Conservation (phyloP, 2,888 invertebrate genomes). For the Tipula unca region DNA sequence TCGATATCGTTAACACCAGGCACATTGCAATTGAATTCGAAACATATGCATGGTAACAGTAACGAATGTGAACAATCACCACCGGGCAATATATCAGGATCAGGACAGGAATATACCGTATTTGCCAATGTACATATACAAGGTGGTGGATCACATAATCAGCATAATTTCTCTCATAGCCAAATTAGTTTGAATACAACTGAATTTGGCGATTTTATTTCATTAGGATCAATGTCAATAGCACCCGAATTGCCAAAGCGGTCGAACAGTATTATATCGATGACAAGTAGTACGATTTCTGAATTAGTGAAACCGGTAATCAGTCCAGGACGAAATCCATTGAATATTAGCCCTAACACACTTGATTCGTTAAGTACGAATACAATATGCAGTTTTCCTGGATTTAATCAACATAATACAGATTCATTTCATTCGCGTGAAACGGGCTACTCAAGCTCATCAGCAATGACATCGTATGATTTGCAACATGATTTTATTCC, state of each 20-base stretch:
- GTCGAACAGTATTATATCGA: slow-evolving; percentile 29
- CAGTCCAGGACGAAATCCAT: slow-evolving; percentile 21
- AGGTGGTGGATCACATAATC: slow-evolving; percentile 30
- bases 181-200: slow-evolving; percentile 24
- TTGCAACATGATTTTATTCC: neutral
- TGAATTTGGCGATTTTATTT: slow-evolving; percentile 22
- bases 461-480: neutral
- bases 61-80: slow-evolving; percentile 30
- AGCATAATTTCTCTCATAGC: slow-evolving; percentile 24
- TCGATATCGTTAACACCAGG: slow-evolving; percentile 28
- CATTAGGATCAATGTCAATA: slow-evolving; percentile 22
- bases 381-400: neutral
- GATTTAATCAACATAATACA: neutral
- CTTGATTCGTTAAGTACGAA: slow-evolving; percentile 22
- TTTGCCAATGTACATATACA: slow-evolving; percentile 40
- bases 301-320: slow-evolving; percentile 21
- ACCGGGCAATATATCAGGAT: slow-evolving; percentile 27
- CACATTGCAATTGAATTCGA: slow-evolving; percentile 23
- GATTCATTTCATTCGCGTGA: neutral
- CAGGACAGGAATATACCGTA: slow-evolving; percentile 33
- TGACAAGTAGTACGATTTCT: slow-evolving; percentile 24
- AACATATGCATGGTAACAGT: slow-evolving; percentile 21
- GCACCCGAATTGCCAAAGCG: slow-evolving; percentile 29
- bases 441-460: neutral
- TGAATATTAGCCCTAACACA: slow-evolving; percentile 23